Evolutionary conservation across 2,888 invertebrate genomes (phyloP).

Genomic region (Loripinus fragilis): DNA sequence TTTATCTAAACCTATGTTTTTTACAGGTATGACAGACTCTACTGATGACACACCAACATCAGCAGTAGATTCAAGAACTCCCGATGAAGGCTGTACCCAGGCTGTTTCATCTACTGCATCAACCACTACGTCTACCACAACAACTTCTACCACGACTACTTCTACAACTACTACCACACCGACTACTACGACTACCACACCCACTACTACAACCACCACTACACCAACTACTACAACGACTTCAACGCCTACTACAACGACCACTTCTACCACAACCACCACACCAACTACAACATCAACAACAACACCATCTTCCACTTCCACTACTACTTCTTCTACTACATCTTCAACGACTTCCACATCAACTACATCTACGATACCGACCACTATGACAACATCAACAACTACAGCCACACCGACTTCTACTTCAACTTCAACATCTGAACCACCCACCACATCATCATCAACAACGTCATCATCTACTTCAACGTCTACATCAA

Average conservation of each 20-base stretch:
- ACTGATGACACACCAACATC: not conserved
- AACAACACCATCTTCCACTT: not conserved
- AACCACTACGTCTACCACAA: no score
- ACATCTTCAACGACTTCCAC: not conserved
- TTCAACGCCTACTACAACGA: not conserved
- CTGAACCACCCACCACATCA: not conserved
- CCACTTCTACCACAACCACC: slow-evolving; percentile 11
- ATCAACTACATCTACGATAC: not conserved
- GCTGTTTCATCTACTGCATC: no score
- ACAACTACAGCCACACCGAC: not conserved
- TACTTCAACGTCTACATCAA: not conserved
- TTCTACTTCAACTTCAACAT: not conserved
- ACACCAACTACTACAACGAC: not conserved
- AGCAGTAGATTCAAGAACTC: not conserved
- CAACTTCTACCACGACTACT: no score
- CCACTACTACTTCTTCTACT: not conserved
- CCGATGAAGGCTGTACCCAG: not conserved
- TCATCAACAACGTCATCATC: not conserved
- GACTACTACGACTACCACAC: slow-evolving; percentile 6
- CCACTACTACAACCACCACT: not conserved
- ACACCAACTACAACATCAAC: not conserved
- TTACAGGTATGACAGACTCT: not conserved
- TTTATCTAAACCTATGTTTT: no score
- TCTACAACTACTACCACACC: not conserved
- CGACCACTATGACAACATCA: not conserved